A percentile compares a stretch with the other conserved stretches of the same genome.
These are phyloP conservation scores for Montifringilla adamsi DNA, from an alignment of 2,113 vertebrate genomes.

Conservation along the genomic window DNA sequence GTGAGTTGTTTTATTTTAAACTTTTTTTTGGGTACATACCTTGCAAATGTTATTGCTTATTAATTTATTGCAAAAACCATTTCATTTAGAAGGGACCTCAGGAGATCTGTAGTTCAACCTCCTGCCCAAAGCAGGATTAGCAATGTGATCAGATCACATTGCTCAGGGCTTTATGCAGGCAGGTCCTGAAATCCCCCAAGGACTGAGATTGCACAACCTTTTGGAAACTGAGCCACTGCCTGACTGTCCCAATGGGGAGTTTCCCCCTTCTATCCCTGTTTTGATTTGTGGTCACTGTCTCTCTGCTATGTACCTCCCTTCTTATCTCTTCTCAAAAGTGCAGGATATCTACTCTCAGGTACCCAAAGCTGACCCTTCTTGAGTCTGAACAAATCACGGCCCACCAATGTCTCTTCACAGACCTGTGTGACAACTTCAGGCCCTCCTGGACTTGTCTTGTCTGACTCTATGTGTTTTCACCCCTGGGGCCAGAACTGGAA, in stretches of 20 bases:
- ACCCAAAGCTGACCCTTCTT: fast-evolving
- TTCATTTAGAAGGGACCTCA: neutral
- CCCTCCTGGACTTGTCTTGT: neutral
- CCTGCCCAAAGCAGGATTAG: neutral
- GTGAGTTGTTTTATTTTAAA: neutral
- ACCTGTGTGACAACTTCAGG: neutral
- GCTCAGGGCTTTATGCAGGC: neutral
- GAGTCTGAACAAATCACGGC: neutral
- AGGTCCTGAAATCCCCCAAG: neutral
- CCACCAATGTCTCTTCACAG: neutral
- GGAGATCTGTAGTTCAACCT: neutral
- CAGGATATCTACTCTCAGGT: neutral
- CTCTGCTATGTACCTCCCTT: neutral
- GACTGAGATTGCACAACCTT: neutral
- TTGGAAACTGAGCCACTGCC: neutral
- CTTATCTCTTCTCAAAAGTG: neutral
- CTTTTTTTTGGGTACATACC: neutral
- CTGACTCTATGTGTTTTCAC: fast-evolving
- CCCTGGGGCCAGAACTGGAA: neutral
- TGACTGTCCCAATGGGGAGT: neutral
- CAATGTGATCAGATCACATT: neutral
- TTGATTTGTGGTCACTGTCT: neutral
- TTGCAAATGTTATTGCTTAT: neutral
- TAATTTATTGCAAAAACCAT: neutral
- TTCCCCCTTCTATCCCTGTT: neutral